Evolutionary conservation across 2,113 vertebrate species (phyloP).

Genomic region (Amphilophus citrinellus): DNA sequence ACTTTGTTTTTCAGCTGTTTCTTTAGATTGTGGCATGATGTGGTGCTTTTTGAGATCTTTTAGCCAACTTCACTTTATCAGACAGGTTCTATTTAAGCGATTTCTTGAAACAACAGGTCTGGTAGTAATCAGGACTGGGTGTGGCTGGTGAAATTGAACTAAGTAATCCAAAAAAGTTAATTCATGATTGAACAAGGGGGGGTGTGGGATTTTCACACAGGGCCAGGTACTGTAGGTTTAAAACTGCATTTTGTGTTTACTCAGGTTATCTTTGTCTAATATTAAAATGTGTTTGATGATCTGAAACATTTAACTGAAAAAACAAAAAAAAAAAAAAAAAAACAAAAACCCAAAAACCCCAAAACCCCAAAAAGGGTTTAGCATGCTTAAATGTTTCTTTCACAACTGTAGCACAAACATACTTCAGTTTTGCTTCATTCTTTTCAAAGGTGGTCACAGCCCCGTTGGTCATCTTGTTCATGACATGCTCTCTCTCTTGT

Average conservation of each 20-base stretch:
- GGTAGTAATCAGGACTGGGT: too few relatives aligned
- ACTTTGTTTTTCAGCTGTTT: too few relatives aligned
- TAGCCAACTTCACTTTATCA: too few relatives aligned
- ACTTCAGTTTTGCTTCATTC: constrained; percentile 83
- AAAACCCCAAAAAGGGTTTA: too few relatives aligned
- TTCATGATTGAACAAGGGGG: too few relatives aligned
- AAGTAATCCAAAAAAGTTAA: background rate
- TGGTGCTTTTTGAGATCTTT: too few relatives aligned
- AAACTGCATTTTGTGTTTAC: background rate
- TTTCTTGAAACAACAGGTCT: too few relatives aligned
- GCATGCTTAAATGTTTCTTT: background rate
- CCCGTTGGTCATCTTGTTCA: constrained; percentile 80
- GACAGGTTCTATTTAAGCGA: too few relatives aligned
- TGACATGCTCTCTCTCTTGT: constrained; percentile 88
- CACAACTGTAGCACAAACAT: constrained; percentile 16
- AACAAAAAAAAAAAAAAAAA: background rate
- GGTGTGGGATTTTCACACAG: too few relatives aligned
- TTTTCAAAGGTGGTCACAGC: constrained; percentile 69
- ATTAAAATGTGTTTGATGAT: background rate
- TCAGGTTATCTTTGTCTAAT: background rate
- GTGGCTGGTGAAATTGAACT: background rate
- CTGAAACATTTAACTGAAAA: background rate
- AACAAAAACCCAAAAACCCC: too few relatives aligned
- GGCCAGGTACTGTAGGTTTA: background rate
- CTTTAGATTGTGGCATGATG: too few relatives aligned